These are phyloP conservation scores for Pelosia muscerda DNA, from an alignment of 2,888 invertebrate species.

Conservation along the genomic window DNA sequence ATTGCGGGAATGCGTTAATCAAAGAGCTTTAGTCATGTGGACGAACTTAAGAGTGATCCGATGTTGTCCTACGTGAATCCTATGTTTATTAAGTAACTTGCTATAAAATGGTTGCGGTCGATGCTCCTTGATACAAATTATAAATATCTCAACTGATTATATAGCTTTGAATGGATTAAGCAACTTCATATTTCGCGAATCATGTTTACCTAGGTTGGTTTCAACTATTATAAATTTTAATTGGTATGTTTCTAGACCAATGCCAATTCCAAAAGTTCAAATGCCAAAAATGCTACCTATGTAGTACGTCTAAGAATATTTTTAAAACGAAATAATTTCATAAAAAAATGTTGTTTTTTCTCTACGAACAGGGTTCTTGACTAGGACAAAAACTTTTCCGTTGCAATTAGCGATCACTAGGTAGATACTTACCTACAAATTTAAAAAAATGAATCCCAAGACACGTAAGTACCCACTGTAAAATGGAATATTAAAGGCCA, in stretches of 20 bases:
- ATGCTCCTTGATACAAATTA: not conserved
- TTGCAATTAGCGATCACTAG: too few relatives aligned
- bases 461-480: too few relatives aligned
- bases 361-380: too few relatives aligned
- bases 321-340: too few relatives aligned
- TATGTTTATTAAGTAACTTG: not conserved
- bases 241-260: not conserved
- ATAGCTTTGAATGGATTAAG: not conserved
- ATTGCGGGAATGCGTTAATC: conserved; percentile 15
- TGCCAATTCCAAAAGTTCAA: too few relatives aligned
- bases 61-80: not conserved
- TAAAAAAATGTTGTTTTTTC: too few relatives aligned
- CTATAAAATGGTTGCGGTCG: conserved; percentile 4
- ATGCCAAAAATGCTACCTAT: too few relatives aligned
- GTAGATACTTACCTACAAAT: too few relatives aligned
- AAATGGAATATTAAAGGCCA: not conserved
- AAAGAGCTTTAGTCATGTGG: conserved; percentile 1
- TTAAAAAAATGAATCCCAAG: too few relatives aligned
- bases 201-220: not conserved
- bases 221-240: not conserved
- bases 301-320: too few relatives aligned
- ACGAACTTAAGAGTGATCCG: not conserved
- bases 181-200: not conserved
- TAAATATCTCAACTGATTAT: not conserved
- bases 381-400: too few relatives aligned